Evolutionary conservation across 2,888 invertebrate genomes (phyloP).

Genomic region (Scaptomyza parva): DNA sequence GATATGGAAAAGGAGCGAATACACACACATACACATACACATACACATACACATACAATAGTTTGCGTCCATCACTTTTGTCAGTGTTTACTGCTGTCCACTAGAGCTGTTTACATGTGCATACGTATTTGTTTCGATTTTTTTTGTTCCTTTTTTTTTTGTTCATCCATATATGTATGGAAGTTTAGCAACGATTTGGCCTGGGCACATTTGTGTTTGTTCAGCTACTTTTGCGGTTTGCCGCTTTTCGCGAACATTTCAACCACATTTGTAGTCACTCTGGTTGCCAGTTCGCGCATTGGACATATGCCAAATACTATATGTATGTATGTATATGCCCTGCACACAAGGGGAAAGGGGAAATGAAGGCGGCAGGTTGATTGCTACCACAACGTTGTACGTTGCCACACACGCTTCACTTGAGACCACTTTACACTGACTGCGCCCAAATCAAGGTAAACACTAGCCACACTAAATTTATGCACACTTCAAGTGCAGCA

Average conservation of each 20-base stretch:
- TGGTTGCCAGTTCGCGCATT: constrained; percentile 58
- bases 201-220: constrained; percentile 78
- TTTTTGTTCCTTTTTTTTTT: not conserved
- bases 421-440: constrained; percentile 45
- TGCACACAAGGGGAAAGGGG: not conserved
- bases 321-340: constrained; percentile 25
- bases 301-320: constrained; percentile 71
- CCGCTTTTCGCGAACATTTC: constrained; percentile 80
- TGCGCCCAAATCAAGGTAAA: constrained; percentile 53
- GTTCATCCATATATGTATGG: not conserved
- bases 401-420: constrained; percentile 54
- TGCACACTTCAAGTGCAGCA: constrained; percentile 17
- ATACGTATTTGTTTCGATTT: not conserved
- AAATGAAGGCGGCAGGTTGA: too few relatives aligned
- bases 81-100: constrained; percentile 51
- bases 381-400: constrained; percentile 30
- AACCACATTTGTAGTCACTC: constrained; percentile 76
- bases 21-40: constrained; percentile 19
- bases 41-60: constrained; percentile 26
- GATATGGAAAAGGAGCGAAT: not conserved
- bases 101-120: constrained; percentile 11
- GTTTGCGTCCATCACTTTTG: constrained; percentile 62
- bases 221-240: constrained; percentile 83
- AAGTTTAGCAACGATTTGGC: constrained; percentile 61
- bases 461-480: constrained; percentile 44